Conservation (phyloP, 2,888 invertebrate species). For the Imbricaverruca yamaguchii region DNA sequence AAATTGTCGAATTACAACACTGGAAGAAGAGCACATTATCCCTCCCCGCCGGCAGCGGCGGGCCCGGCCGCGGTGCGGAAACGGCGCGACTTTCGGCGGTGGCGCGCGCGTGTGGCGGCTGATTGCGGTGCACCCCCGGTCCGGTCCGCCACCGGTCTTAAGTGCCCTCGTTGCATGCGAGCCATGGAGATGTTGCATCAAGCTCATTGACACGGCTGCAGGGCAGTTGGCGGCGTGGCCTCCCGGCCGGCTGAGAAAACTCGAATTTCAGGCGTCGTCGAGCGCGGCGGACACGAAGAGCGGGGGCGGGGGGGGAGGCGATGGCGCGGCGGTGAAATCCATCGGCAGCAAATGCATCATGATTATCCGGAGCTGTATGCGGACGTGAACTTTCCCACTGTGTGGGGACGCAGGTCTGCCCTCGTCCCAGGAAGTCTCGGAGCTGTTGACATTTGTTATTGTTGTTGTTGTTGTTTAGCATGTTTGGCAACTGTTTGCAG, state of each 20-base stretch:
- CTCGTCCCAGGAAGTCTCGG: too few relatives aligned
- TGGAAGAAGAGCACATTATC: not conserved
- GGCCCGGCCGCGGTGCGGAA: not conserved
- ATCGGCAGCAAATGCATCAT: too few relatives aligned
- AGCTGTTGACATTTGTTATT: too few relatives aligned
- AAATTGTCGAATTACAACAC: not conserved
- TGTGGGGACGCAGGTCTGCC: too few relatives aligned
- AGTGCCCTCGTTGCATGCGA: not conserved
- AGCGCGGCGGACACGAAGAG: too few relatives aligned
- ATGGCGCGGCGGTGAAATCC: too few relatives aligned
- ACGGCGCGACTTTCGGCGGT: not conserved
- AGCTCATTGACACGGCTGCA: not conserved
- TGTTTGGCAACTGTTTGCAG: too few relatives aligned
- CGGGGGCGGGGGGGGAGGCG: too few relatives aligned
- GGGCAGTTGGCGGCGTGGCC: too few relatives aligned
- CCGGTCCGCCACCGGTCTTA: not conserved
- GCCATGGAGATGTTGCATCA: not conserved
- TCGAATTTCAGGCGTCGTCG: not conserved
- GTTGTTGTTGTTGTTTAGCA: too few relatives aligned
- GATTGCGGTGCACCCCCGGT: not conserved
- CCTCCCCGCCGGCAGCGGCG: not conserved
- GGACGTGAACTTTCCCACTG: too few relatives aligned
- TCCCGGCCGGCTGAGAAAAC: not conserved
- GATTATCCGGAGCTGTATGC: too few relatives aligned
- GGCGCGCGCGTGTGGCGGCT: not conserved